Conservation (phyloP, 2,888 invertebrate genomes). For the Troides oblongomaculatus region DNA sequence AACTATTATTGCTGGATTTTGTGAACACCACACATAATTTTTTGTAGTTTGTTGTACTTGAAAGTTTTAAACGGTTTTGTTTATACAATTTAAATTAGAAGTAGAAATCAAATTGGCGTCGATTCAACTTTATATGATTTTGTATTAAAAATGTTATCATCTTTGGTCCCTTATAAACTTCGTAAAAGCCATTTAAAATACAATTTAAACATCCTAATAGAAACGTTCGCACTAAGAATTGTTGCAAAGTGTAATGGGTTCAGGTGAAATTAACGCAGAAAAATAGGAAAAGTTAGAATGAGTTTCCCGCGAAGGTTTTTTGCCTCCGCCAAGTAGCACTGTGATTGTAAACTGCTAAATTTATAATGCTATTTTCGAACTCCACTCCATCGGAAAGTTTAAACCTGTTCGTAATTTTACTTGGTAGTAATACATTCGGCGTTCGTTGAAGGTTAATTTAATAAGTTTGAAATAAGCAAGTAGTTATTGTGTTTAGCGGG, state of each 20-base stretch:
- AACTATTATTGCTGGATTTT: too few species aligned
- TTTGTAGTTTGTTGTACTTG: too few species aligned
- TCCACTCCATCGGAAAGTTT: conserved; percentile 76
- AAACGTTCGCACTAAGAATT: conserved; percentile 73
- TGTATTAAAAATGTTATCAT: conserved; percentile 21
- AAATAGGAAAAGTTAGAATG: conserved; percentile 80
- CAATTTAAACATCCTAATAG: conserved; percentile 75
- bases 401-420: conserved; percentile 72
- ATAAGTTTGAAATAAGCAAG: conserved; percentile 36
- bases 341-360: conserved; percentile 80
- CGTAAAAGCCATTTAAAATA: conserved; percentile 67
- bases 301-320: conserved; percentile 74
- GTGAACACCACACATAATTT: too few species aligned
- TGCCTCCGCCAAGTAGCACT: conserved; percentile 71
- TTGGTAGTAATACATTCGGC: conserved; percentile 58
- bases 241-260: conserved; percentile 79
- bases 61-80: too few species aligned
- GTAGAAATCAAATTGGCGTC: neutral
- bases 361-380: conserved; percentile 80
- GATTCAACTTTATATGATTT: neutral
- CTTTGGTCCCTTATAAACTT: conserved; percentile 23
- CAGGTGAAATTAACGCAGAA: conserved; percentile 79
- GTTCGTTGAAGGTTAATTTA: conserved; percentile 46
- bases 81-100: neutral
- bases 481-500: neutral